Conservation (phyloP, 2,888 invertebrate genomes). For the Creontiades dilutus region DNA sequence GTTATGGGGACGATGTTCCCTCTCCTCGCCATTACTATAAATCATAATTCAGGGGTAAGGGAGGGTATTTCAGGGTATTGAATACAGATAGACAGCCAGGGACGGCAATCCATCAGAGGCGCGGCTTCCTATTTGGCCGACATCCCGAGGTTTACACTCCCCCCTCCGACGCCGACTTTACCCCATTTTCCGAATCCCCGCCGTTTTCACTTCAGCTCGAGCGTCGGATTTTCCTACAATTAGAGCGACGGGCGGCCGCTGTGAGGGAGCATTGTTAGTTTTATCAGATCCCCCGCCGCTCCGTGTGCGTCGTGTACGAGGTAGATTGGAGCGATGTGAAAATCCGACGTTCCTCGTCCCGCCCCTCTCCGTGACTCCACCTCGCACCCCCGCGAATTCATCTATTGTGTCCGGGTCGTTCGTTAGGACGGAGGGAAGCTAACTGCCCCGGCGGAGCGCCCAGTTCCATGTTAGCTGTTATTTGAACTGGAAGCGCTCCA, state of each 20-base stretch:
- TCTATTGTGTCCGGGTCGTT: conserved; percentile 26
- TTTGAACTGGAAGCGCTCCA: conserved; percentile 39
- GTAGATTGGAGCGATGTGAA: conserved; percentile 36
- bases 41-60: conserved; percentile 50
- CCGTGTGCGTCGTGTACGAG: conserved; percentile 6
- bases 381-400: conserved; percentile 26
- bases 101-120: conserved; percentile 37
- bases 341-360: conserved; percentile 1
- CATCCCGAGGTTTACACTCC: not conserved
- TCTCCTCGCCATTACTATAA: conserved; percentile 51
- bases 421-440: not conserved
- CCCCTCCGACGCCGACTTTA: not conserved
- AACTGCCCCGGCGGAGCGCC: conserved; percentile 23
- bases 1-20: conserved; percentile 32
- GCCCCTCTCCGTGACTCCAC: not conserved
- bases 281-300: conserved; percentile 14
- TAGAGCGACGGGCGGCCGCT: not conserved
- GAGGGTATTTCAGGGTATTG: conserved; percentile 31
- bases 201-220: not conserved
- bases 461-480: conserved; percentile 32
- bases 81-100: conserved; percentile 53
- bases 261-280: conserved; percentile 12
- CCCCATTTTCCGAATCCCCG: not conserved
- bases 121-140: conserved; percentile 36
- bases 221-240: conserved; percentile 39